Conservation (phyloP, 2,797 vertebrate species). For the Gambelia wislizenii region DNA sequence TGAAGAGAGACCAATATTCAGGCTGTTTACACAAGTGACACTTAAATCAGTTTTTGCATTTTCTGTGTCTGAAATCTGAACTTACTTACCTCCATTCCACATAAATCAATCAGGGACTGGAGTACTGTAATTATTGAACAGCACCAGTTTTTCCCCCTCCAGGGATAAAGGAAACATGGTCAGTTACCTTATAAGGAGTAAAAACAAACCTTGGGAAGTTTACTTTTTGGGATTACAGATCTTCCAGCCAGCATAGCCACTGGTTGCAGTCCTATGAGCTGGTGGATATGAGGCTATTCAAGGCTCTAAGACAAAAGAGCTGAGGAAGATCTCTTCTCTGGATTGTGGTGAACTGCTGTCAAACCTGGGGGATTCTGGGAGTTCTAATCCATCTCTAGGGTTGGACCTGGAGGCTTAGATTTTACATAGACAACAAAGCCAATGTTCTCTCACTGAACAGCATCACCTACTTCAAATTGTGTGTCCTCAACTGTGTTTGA, state of each 20-base stretch:
- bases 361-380: no score
- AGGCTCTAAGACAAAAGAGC: no score
- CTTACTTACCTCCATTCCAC: neutral
- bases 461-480: no score
- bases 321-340: no score
- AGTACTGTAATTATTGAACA: neutral
- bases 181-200: no score
- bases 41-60: neutral
- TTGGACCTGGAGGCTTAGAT: no score
- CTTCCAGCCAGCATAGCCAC: neutral
- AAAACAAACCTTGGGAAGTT: neutral
- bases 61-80: neutral
- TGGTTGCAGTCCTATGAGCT: neutral
- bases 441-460: no score
- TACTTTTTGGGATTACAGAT: neutral
- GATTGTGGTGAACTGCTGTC: no score
- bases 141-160: neutral
- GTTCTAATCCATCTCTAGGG: no score
- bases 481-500: no score
- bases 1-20: conserved; percentile 16
- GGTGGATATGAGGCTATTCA: neutral
- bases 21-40: neutral
- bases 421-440: no score
- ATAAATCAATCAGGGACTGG: neutral
- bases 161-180: neutral